phyloP scores from a whole-genome alignment of 2,888 invertebrate genomes.

The Nowickia ferox region DNA sequence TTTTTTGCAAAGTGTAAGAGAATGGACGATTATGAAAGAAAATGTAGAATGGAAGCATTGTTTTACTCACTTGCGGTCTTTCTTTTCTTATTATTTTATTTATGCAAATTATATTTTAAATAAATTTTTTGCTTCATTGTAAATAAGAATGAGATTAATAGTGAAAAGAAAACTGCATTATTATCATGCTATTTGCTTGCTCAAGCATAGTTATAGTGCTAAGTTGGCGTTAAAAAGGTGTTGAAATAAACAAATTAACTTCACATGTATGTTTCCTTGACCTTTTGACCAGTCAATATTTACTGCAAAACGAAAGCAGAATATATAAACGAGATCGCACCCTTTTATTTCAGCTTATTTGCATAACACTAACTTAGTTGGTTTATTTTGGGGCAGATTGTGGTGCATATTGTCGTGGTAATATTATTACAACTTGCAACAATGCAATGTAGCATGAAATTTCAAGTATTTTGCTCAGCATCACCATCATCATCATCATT shows the following conservation, averaged over 20 bases:
- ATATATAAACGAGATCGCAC: background rate
- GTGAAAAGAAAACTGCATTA: background rate
- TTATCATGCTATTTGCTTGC: background rate
- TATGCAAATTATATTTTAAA: no score
- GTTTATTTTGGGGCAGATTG: background rate
- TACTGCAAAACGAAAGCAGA: background rate
- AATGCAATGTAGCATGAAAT: slow-evolving; percentile 5
- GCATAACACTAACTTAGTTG: slow-evolving; percentile 43
- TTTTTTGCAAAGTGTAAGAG: background rate
- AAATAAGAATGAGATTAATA: no score
- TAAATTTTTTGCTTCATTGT: no score
- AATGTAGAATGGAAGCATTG: no score
- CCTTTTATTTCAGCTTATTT: slow-evolving; percentile 55
- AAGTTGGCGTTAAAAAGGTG: slow-evolving; percentile 57
- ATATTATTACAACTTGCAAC: background rate
- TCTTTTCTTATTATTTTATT: no score
- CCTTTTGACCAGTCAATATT: slow-evolving; percentile 42
- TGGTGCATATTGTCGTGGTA: background rate
- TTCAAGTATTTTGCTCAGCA: slow-evolving; percentile 31
- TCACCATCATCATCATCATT: slow-evolving; percentile 33
- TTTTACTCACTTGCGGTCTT: no score
- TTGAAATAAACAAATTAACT: slow-evolving; percentile 64
- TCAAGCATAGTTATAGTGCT: background rate
- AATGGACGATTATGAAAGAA: no score
- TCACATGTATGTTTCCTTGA: slow-evolving; percentile 62